Percentiles rank a stretch among this genome's conserved stretches.
phyloP scores from a whole-genome alignment of 2,113 vertebrate species.

The Natator depressus region DNA sequence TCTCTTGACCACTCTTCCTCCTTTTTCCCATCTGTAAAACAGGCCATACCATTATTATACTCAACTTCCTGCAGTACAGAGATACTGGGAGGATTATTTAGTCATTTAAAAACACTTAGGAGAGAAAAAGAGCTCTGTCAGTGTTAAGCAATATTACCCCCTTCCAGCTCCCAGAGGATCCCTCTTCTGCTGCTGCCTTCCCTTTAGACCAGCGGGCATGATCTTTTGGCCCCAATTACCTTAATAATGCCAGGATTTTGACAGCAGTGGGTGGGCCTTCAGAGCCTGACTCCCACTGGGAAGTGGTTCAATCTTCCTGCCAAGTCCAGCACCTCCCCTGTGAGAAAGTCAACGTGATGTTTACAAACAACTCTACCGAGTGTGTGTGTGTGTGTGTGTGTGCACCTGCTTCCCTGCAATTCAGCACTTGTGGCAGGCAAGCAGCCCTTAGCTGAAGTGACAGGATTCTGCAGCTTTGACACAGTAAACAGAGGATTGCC shows the following conservation, averaged over 20 bases:
- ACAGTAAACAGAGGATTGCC: neutral
- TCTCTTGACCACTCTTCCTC: neutral
- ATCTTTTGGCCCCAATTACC: no score
- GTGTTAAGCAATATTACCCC: neutral
- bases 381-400: neutral
- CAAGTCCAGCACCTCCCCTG: neutral
- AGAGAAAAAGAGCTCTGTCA: neutral
- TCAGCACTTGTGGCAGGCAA: neutral
- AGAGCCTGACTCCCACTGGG: neutral
- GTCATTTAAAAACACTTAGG: neutral
- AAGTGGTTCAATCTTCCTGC: neutral
- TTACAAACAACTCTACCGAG: neutral
- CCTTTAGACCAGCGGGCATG: neutral
- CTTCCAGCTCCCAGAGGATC: no score
- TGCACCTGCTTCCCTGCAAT: no score
- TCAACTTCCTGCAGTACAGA: neutral
- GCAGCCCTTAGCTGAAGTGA: neutral
- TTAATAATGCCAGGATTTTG: neutral
- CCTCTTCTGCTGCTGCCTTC: neutral
- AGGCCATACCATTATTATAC: neutral
- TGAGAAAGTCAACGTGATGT: neutral
- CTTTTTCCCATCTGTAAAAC: neutral
- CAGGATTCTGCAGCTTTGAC: neutral
- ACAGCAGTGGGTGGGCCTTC: neutral
- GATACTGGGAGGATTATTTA: neutral